Percentiles rank a stretch among this genome's conserved stretches.
phyloP scores from a whole-genome alignment of 2,797 vertebrate species.

The Crenuchus spilurus region DNA sequence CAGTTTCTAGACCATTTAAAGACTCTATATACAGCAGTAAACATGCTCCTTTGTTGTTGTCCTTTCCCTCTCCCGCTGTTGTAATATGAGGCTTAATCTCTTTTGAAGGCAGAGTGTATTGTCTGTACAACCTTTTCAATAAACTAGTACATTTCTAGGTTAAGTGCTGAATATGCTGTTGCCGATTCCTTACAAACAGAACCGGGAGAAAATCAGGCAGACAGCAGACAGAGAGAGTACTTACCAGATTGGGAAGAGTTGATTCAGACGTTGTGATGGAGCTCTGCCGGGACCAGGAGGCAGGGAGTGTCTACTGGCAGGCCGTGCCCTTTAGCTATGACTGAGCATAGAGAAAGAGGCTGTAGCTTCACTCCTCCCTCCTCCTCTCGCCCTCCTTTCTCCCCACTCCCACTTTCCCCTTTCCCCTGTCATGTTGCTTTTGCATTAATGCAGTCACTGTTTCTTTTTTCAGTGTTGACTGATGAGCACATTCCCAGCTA shows the following conservation, averaged over 20 bases:
- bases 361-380: slow-evolving; percentile 21
- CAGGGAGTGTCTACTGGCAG: slow-evolving; percentile 14
- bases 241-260: slow-evolving; percentile 31
- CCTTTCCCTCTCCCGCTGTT: too few species aligned
- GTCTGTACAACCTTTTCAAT: slow-evolving; percentile 2
- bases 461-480: too few species aligned
- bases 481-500: too few species aligned
- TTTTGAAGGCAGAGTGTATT: slow-evolving; percentile 15
- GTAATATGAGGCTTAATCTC: too few species aligned
- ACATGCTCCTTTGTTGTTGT: too few species aligned
- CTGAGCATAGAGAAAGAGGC: not conserved
- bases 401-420: slow-evolving; percentile 43
- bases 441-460: too few species aligned
- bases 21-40: too few species aligned
- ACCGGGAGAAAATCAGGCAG: slow-evolving; percentile 2
- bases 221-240: slow-evolving; percentile 24
- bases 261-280: not conserved
- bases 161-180: not conserved
- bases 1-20: too few species aligned
- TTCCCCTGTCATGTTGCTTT: slow-evolving; percentile 10
- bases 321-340: slow-evolving; percentile 19
- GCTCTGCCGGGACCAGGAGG: not conserved
- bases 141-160: not conserved
- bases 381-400: slow-evolving; percentile 42
- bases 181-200: not conserved